Percentiles rank a stretch among this genome's conserved stretches.
These are phyloP conservation scores for Athrips mouffetella DNA, from an alignment of 2,888 invertebrate genomes.

Conservation along the genomic window DNA sequence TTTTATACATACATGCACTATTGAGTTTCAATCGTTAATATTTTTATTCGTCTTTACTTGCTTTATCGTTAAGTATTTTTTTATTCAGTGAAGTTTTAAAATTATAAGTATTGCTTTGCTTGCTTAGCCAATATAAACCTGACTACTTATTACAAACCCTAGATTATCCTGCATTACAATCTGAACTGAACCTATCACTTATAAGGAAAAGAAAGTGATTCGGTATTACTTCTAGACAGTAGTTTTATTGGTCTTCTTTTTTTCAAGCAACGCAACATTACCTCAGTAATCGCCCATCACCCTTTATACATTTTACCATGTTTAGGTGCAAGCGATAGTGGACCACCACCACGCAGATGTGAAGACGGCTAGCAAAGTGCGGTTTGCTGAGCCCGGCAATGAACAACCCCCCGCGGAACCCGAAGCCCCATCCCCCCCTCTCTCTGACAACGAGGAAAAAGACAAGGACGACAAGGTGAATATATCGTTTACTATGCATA, in stretches of 20 bases:
- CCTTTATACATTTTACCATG: not conserved
- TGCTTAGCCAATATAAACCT: not conserved
- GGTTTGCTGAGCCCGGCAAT: conserved; percentile 87
- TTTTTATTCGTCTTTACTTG: not conserved
- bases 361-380: conserved; percentile 89
- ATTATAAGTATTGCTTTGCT: not conserved
- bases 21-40: not conserved
- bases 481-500: conserved; percentile 27
- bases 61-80: not conserved
- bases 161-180: no score
- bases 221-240: no score
- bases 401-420: conserved; percentile 54
- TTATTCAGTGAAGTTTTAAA: not conserved
- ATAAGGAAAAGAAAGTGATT: no score
- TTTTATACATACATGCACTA: not conserved
- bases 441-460: conserved; percentile 65
- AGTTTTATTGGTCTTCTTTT: no score
- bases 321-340: conserved; percentile 94
- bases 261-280: not conserved
- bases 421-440: conserved; percentile 70
- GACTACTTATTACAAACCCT: no score
- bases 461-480: conserved; percentile 75
- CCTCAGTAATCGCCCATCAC: not conserved
- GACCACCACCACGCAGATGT: conserved; percentile 92
- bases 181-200: no score